phyloP scores from a whole-genome alignment of 2,888 invertebrate genomes.

The Strigamia crassipes region DNA sequence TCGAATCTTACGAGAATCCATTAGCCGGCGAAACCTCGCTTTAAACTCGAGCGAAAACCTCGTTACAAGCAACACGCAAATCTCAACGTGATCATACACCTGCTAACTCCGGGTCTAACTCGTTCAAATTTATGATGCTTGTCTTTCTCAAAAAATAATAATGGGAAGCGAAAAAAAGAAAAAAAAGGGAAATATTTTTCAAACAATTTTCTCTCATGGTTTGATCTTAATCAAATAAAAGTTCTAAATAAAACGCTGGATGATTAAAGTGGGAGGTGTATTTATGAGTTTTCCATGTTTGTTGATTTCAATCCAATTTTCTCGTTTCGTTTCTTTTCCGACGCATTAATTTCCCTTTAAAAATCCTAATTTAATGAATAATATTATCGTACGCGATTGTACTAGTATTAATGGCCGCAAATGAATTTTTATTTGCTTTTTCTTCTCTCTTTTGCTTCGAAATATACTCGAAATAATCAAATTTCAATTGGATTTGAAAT shows the following conservation, averaged over 20 bases:
- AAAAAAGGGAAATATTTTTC: background rate
- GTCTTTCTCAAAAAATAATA: background rate
- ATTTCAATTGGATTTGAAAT: background rate
- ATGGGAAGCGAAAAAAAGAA: background rate
- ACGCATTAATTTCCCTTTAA: background rate
- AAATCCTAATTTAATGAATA: background rate
- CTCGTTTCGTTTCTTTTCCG: background rate
- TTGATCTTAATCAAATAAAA: too few species aligned
- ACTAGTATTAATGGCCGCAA: background rate
- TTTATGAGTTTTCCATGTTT: too few species aligned
- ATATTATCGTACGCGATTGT: background rate
- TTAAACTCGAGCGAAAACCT: background rate
- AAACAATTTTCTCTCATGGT: too few species aligned
- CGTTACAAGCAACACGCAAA: background rate
- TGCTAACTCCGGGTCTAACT: background rate
- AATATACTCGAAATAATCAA: background rate
- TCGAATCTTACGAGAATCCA: constrained; percentile 30
- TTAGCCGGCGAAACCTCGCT: constrained; percentile 16
- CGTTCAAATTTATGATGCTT: constrained; percentile 1
- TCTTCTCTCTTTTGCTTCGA: background rate
- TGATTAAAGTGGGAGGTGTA: too few species aligned
- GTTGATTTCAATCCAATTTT: background rate
- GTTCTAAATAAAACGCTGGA: too few species aligned
- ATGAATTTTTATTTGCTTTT: background rate
- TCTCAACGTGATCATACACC: constrained; percentile 20